A percentile compares a stretch with the other conserved stretches of the same genome.
These are phyloP conservation scores for Crypturellus undulatus DNA, from an alignment of 2,113 vertebrate species.

Conservation along the genomic window DNA sequence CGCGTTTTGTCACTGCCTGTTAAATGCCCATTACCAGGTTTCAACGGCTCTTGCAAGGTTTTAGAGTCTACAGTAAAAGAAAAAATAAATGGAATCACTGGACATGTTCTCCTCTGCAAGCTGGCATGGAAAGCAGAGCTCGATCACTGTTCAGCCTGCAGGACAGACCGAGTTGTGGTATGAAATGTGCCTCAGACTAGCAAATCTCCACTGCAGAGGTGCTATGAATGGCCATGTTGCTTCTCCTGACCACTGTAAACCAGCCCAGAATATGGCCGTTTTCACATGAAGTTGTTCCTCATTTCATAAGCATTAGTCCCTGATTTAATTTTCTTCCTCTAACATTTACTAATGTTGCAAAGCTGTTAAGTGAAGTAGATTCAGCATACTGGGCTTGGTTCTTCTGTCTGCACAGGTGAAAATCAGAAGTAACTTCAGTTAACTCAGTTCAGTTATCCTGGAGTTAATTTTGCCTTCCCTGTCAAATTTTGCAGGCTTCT, in stretches of 20 bases:
- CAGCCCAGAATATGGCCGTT: not conserved
- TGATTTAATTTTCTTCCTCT: fast-evolving
- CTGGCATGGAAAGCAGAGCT: not conserved
- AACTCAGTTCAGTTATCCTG: not conserved
- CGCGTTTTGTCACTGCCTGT: not conserved
- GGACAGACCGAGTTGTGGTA: not conserved
- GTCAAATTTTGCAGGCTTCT: not conserved
- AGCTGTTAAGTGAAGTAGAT: not conserved
- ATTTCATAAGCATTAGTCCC: not conserved
- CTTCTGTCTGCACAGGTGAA: not conserved
- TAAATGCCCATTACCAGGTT: not conserved
- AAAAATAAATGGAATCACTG: not conserved
- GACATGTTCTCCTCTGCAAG: not conserved
- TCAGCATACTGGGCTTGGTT: not conserved
- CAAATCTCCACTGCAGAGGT: not conserved
- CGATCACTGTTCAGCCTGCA: not conserved
- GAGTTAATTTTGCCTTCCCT: not conserved
- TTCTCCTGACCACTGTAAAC: not conserved
- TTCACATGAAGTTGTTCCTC: not conserved
- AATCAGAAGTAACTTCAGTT: not conserved
- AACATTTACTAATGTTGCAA: not conserved
- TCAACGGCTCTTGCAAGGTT: not conserved
- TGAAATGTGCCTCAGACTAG: not conserved
- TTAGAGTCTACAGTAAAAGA: not conserved
- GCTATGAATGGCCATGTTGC: not conserved